Conservation (phyloP, 2,888 invertebrate species). For the Xylota segnis region DNA sequence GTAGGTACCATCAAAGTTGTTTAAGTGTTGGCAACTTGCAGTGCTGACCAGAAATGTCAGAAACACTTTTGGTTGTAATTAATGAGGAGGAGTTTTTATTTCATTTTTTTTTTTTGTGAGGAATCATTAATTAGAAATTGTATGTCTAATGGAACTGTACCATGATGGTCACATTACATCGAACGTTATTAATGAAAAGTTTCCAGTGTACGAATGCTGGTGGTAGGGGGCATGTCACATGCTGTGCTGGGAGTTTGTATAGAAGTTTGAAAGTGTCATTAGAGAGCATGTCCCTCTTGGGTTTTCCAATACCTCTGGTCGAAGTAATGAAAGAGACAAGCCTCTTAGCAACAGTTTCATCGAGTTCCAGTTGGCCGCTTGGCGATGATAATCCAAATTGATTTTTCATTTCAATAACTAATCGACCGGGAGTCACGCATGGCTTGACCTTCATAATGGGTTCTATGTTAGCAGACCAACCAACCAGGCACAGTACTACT, state of each 20-base stretch:
- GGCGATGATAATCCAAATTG: too few relatives aligned
- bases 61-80: slow-evolving; percentile 17
- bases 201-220: background rate
- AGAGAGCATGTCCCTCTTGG: background rate
- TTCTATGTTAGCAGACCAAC: too few relatives aligned
- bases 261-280: background rate
- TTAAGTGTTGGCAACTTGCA: slow-evolving; percentile 9
- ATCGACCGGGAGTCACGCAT: too few relatives aligned
- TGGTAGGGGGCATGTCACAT: background rate
- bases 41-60: slow-evolving; percentile 23
- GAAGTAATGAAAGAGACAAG: too few relatives aligned
- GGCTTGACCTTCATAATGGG: too few relatives aligned
- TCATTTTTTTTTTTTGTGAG: slow-evolving; percentile 6
- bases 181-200: slow-evolving; percentile 1
- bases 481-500: too few relatives aligned
- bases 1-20: background rate
- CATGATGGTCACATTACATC: background rate
- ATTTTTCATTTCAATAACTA: too few relatives aligned
- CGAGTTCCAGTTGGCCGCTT: too few relatives aligned
- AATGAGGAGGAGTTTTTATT: background rate
- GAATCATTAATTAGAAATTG: slow-evolving; percentile 24
- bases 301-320: too few relatives aligned
- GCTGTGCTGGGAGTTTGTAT: background rate
- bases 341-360: too few relatives aligned
- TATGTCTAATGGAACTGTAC: background rate